Conservation (phyloP, 2,888 invertebrate species). For the Drosophila stalkeri region DNA sequence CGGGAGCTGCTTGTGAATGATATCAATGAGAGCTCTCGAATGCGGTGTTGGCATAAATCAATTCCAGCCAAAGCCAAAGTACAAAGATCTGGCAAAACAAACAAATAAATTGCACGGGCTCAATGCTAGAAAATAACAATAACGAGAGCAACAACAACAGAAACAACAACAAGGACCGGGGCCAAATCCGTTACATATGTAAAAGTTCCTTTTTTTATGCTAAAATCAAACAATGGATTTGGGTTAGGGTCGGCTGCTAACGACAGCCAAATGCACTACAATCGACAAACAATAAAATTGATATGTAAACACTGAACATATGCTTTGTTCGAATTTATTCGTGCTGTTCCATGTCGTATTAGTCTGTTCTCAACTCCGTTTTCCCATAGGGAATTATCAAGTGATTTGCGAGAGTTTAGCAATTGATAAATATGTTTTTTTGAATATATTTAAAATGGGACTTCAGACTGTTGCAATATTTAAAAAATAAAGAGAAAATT, state of each 20-base stretch:
- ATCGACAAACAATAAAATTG: constrained; percentile 31
- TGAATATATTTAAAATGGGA: background rate
- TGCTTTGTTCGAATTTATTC: constrained; percentile 5
- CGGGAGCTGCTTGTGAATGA: constrained; percentile 37
- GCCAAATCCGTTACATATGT: constrained; percentile 68
- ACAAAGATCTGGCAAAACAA: constrained; percentile 61
- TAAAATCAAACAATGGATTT: constrained; percentile 63
- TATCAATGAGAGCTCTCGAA: constrained; percentile 52
- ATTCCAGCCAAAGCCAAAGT: constrained; percentile 49
- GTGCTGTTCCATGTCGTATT: background rate
- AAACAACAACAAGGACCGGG: constrained; percentile 28
- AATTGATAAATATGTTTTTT: background rate
- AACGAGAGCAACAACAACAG: constrained; percentile 26
- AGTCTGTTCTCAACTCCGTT: background rate
- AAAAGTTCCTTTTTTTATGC: constrained; percentile 67
- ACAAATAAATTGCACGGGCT: constrained; percentile 72
- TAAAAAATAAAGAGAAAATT: too few relatives aligned
- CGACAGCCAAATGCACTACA: constrained; percentile 65
- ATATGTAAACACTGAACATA: constrained; percentile 33
- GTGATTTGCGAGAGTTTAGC: background rate
- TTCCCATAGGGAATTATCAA: background rate
- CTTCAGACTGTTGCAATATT: background rate
- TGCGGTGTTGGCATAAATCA: constrained; percentile 67
- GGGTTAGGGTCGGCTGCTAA: constrained; percentile 50
- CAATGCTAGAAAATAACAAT: constrained; percentile 49